Evolutionary conservation across 2,113 vertebrate genomes (phyloP).

Genomic region (Ceyx margarethae): DNA sequence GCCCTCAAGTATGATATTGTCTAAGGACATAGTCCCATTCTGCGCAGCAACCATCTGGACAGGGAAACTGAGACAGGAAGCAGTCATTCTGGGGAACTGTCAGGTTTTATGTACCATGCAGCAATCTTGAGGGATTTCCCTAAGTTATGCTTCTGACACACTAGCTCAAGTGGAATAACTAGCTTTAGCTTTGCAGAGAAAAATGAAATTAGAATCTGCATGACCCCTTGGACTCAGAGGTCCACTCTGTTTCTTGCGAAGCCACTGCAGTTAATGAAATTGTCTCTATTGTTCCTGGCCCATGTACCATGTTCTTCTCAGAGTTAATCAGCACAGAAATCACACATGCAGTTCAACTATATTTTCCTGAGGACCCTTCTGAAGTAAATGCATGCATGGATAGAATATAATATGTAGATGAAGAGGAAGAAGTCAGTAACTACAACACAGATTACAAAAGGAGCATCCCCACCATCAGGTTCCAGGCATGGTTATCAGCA

Average conservation of each 20-base stretch:
- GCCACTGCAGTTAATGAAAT: neutral
- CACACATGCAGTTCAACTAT: neutral
- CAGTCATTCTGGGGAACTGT: neutral
- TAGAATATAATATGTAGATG: neutral
- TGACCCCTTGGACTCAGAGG: neutral
- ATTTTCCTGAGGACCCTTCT: neutral
- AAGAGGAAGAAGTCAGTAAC: neutral
- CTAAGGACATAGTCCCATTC: neutral
- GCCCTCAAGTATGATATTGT: neutral
- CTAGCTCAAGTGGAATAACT: neutral
- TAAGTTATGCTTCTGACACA: neutral
- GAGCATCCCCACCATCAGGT: neutral
- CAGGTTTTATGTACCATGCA: neutral
- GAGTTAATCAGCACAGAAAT: neutral
- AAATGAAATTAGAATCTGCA: neutral
- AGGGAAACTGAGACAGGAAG: neutral
- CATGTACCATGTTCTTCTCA: rapidly evolving
- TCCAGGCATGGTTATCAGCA: neutral
- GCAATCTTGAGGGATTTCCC: neutral
- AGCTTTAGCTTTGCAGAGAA: neutral
- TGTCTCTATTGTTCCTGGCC: neutral
- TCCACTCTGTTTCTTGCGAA: neutral
- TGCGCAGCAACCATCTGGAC: neutral
- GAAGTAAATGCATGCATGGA: neutral
- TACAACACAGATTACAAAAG: neutral